Evolutionary conservation across 2,888 invertebrate species (phyloP), one percentile per base, ranked within the genome.

Genomic region (Chymomyza amoena): DNA sequence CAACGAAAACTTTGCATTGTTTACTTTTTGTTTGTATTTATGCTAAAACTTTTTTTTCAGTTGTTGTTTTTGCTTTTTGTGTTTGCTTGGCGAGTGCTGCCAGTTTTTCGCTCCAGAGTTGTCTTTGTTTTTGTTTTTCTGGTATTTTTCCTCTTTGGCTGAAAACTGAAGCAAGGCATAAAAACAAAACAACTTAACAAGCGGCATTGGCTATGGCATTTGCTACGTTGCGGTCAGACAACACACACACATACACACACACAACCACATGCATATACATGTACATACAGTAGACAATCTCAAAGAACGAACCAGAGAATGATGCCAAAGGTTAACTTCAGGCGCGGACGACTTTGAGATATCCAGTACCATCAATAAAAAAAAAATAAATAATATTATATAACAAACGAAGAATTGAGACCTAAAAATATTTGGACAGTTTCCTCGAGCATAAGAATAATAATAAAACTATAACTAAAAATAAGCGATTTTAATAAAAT

Each of bases 1-100:
- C 13, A 60, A 36, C 52, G 36, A n/a, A 60, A 80, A 79, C 75
- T 79, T 81, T 75, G 76, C 72, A 84, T 83, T 87, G 82, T 79
- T 87, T 84, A 81, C 81, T 77, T 84, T 80, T 82, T 78, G 81
- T 77, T 84, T 86, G 72, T 75, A 69, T 82, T 77, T 73, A 59
- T 77, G 72, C 81, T 68, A 71, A 71, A 79, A 77, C 61, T 7
- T 54, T 54, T 54, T 54, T 51, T 51, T 64, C 70, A 15, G 10
- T 15, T 45, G 13, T 45, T 18, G 10, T 54, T n/a, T 25, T 25
- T 25, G 32, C 25, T 4, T 18, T 54, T 16, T 18, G 18, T 52
- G 57, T 25, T 64, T 28, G 28, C 28, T 32, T 20, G 13, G 32
- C 54, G 45, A 32, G 20, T 64, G 45, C 61, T 0, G 20, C 54